Conservation (phyloP, 2,888 invertebrate species). For the Hesperia comma region DNA sequence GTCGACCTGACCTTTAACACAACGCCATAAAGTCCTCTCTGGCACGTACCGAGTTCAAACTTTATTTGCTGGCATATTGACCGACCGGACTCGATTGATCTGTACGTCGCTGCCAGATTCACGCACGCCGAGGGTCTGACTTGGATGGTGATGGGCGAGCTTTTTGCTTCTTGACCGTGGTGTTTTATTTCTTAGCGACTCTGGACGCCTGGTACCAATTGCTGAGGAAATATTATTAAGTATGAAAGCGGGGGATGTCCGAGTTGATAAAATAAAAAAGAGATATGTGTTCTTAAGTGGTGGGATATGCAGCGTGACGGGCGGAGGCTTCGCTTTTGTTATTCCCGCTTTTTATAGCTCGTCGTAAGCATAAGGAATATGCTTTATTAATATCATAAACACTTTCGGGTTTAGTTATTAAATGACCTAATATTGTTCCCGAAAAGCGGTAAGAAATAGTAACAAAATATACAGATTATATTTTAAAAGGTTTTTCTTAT, state of each 20-base stretch:
- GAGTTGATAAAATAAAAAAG: slow-evolving; percentile 51
- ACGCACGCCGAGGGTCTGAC: slow-evolving; percentile 38
- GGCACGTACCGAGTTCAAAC: slow-evolving; percentile 31
- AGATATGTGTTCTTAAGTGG: slow-evolving; percentile 46
- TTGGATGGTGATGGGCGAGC: slow-evolving; percentile 49
- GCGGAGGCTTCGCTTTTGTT: slow-evolving; percentile 1
- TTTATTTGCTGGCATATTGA: slow-evolving; percentile 29
- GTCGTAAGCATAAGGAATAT: not conserved
- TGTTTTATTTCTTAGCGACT: slow-evolving; percentile 61
- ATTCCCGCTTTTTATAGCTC: not conserved
- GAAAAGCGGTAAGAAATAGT: too few relatives aligned
- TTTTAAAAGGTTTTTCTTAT: too few relatives aligned
- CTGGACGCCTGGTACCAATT: slow-evolving; percentile 75
- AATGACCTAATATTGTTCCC: not conserved
- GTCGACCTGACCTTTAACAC: slow-evolving; percentile 46
- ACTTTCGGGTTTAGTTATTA: not conserved
- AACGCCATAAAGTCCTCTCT: slow-evolving; percentile 44
- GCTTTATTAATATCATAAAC: not conserved
- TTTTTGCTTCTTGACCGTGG: slow-evolving; percentile 62
- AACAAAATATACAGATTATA: too few relatives aligned
- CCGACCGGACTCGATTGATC: slow-evolving; percentile 24
- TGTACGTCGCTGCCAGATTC: slow-evolving; percentile 16
- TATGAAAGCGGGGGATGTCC: slow-evolving; percentile 59
- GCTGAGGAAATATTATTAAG: slow-evolving; percentile 71
- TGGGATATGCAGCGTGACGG: slow-evolving; percentile 30